phyloP scores from a whole-genome alignment of 2,797 vertebrate genomes.

The Sus cebifrons region DNA sequence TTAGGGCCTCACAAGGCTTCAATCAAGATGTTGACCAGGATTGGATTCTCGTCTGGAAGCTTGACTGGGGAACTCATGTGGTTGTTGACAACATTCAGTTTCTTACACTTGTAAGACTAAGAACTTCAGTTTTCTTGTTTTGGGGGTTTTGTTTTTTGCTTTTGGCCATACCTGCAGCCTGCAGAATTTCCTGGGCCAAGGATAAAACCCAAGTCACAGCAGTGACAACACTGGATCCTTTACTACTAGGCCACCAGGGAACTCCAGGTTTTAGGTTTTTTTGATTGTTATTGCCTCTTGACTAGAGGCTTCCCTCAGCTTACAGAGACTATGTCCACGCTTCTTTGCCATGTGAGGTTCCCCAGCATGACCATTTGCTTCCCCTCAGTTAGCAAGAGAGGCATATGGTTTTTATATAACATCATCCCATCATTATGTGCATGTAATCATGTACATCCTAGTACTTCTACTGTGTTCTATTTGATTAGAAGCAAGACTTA shows the following conservation, averaged over 20 bases:
- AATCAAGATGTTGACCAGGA: not conserved
- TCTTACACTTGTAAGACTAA: not conserved
- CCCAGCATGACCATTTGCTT: not conserved
- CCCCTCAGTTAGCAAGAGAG: not conserved
- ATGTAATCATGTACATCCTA: not conserved
- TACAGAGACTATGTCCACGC: not conserved
- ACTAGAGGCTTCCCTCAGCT: not conserved
- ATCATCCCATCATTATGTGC: not conserved
- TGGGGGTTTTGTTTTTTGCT: not conserved
- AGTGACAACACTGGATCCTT: too few relatives aligned
- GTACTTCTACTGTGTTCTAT: not conserved
- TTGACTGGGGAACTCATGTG: not conserved
- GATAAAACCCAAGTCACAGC: too few relatives aligned
- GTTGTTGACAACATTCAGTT: not conserved
- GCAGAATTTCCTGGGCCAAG: too few relatives aligned
- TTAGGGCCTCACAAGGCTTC: not conserved
- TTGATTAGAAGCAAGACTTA: conserved; percentile 27
- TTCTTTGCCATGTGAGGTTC: not conserved
- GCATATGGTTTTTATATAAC: not conserved
- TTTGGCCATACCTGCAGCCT: too few relatives aligned
- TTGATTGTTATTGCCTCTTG: not conserved
- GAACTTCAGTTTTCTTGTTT: not conserved
- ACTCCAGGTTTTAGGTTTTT: not conserved
- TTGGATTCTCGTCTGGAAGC: not conserved
- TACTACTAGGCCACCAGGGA: too few relatives aligned